These are phyloP conservation scores for Crematogaster levior DNA, from an alignment of 2,888 invertebrate genomes.

Conservation along the genomic window DNA sequence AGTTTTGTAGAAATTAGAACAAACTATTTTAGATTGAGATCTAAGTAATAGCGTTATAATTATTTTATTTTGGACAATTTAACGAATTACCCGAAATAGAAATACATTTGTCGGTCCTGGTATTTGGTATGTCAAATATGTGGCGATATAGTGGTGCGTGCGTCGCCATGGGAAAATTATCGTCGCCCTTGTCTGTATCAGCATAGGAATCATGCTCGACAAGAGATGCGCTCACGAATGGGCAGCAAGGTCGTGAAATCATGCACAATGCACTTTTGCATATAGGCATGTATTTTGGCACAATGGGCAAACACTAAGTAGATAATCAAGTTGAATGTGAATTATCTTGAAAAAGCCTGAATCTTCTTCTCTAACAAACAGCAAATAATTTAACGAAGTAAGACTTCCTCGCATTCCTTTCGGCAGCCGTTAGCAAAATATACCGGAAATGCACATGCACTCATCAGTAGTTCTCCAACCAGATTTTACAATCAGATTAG, in stretches of 20 bases:
- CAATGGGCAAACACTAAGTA: neutral
- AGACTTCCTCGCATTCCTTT: neutral
- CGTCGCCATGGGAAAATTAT: conserved; percentile 13
- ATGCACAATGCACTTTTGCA: neutral
- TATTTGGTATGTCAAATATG: neutral
- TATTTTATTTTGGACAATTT: neutral
- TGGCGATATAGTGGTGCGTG: neutral
- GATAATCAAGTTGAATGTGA: neutral
- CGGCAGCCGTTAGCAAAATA: neutral
- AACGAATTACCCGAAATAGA: neutral
- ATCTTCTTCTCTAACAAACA: neutral
- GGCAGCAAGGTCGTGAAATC: conserved; percentile 13
- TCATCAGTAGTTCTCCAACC: neutral
- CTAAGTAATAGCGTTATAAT: neutral
- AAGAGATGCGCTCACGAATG: conserved; percentile 2
- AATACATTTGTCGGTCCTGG: neutral
- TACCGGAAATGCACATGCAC: neutral
- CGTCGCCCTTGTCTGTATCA: conserved; percentile 13
- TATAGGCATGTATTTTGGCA: neutral
- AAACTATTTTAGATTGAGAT: too few species aligned
- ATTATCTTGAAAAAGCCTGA: too few species aligned
- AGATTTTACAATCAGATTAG: conserved; percentile 1
- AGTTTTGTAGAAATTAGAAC: too few species aligned
- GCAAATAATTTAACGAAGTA: neutral
- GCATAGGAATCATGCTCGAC: conserved; percentile 39